These are phyloP conservation scores for Fragum fragum DNA, from an alignment of 2,888 invertebrate genomes.

Conservation along the genomic window DNA sequence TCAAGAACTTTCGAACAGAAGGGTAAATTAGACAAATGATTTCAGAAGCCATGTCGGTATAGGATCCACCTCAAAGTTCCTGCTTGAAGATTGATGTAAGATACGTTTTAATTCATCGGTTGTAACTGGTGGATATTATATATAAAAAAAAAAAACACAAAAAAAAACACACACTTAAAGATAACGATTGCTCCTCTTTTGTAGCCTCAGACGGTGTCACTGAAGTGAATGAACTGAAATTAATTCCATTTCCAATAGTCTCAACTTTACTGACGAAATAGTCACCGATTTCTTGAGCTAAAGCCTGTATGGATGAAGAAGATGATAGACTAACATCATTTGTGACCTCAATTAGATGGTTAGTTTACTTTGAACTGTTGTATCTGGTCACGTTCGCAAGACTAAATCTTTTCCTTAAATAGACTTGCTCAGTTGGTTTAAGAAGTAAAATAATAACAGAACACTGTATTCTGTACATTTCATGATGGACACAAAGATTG, in stretches of 20 bases:
- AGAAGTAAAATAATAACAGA: conserved; percentile 44
- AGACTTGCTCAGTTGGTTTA: conserved; percentile 33
- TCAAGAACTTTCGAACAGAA: too few species aligned
- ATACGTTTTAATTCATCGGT: too few species aligned
- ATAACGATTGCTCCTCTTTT: too few species aligned
- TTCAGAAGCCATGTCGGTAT: too few species aligned
- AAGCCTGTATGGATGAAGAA: conserved; percentile 26
- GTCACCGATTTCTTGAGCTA: conserved; percentile 47
- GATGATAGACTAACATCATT: conserved; percentile 31
- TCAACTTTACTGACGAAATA: conserved; percentile 46
- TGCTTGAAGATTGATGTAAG: too few species aligned
- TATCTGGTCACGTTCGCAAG: conserved; percentile 46
- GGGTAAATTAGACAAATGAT: too few species aligned
- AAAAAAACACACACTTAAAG: too few species aligned
- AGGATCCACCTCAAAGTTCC: too few species aligned
- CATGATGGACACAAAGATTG: conserved; percentile 48
- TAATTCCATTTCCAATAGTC: conserved; percentile 46
- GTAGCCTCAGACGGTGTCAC: too few species aligned
- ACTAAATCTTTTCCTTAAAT: conserved; percentile 48
- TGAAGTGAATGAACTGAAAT: too few species aligned
- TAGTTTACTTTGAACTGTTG: conserved; percentile 43
- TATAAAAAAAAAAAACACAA: too few species aligned
- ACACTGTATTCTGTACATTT: conserved; percentile 54
- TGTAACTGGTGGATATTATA: too few species aligned
- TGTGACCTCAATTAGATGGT: conserved; percentile 53